Evolutionary conservation across 2,888 invertebrate genomes (phyloP).

Genomic region (Agrochola lychnidis): DNA sequence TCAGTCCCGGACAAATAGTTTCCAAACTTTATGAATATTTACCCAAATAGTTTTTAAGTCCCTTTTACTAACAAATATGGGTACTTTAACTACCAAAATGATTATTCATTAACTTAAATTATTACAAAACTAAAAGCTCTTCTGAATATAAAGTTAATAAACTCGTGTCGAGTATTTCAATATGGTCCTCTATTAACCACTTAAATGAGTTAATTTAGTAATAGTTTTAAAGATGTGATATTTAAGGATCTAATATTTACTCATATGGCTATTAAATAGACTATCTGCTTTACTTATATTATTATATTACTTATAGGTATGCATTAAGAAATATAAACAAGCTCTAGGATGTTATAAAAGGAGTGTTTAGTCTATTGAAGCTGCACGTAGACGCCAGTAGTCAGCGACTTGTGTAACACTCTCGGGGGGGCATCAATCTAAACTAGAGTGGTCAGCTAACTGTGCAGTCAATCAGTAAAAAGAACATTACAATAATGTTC

Average conservation of each 20-base stretch:
- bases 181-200: not conserved
- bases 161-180: conserved; percentile 2
- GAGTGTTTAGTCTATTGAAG: not conserved
- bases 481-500: not conserved
- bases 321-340: not conserved
- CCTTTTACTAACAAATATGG: conserved; percentile 33
- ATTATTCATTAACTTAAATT: conserved; percentile 26
- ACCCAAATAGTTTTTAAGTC: conserved; percentile 46
- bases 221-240: not conserved
- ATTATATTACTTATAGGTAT: not conserved
- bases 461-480: not conserved
- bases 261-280: not conserved
- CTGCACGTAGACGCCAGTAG: not conserved
- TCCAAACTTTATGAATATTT: conserved; percentile 43
- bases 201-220: not conserved
- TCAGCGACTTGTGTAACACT: conserved; percentile 10
- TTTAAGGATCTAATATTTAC: not conserved
- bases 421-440: conserved; percentile 25
- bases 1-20: conserved; percentile 41
- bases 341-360: not conserved
- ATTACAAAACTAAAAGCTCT: conserved; percentile 7
- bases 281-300: not conserved
- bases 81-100: conserved; percentile 17
- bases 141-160: conserved; percentile 4
- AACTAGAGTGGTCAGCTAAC: conserved; percentile 1